Conservation (phyloP, 2,113 vertebrate genomes). For the Synodontis membranacea region DNA sequence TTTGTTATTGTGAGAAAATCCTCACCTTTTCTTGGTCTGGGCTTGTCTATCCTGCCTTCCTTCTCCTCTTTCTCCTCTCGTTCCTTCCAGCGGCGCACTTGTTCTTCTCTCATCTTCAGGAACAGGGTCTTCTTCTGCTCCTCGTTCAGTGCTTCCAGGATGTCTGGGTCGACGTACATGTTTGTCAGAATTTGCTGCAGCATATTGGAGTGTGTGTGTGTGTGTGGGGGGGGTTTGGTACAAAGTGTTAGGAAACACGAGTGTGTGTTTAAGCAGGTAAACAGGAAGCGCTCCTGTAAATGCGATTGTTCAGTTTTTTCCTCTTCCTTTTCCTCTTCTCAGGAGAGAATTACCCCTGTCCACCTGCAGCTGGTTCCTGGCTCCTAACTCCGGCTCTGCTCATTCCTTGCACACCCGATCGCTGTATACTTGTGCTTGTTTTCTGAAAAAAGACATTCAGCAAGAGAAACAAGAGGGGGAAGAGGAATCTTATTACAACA, state of each 20-base stretch:
- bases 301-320: not conserved
- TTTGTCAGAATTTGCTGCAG: conserved; percentile 77
- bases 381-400: conserved; percentile 5
- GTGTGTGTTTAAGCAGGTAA: conserved; percentile 5
- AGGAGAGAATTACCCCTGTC: conserved; percentile 31
- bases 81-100: conserved; percentile 76
- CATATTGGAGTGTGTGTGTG: conserved; percentile 59
- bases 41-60: conserved; percentile 42
- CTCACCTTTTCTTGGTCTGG: conserved; percentile 68
- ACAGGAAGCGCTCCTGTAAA: conserved; percentile 13
- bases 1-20: conserved; percentile 11
- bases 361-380: conserved; percentile 24
- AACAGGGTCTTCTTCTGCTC: conserved; percentile 78
- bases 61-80: conserved; percentile 66
- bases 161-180: conserved; percentile 79
- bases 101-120: conserved; percentile 79
- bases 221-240: not conserved
- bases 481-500: conserved; percentile 28
- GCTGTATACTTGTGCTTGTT: not conserved
- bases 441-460: conserved; percentile 33
- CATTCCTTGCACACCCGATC: conserved; percentile 27
- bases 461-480: conserved; percentile 1
- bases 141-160: conserved; percentile 76
- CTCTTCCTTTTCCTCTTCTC: conserved; percentile 33
- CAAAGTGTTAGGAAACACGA: not conserved